A percentile compares a stretch with the other conserved stretches of the same genome.
Evolutionary conservation across 2,888 invertebrate species (phyloP).

Genomic region (Melieria crassipennis): DNA sequence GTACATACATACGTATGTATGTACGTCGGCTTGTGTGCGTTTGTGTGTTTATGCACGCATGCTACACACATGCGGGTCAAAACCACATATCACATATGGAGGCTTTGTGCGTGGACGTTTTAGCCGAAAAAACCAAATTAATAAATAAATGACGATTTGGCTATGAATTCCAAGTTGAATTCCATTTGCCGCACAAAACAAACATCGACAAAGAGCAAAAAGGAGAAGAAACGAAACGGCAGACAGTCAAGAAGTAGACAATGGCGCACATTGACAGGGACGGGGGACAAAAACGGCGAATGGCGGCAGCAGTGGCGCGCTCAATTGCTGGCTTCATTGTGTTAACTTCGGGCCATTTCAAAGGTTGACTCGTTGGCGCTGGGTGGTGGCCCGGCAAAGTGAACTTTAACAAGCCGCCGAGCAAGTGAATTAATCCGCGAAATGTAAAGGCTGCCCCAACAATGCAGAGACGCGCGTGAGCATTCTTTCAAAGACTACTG

Average conservation of each 20-base stretch:
- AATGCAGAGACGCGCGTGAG: no score
- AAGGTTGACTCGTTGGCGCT: no score
- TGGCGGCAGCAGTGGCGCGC: no score
- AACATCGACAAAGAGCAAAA: neutral
- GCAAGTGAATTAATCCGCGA: no score
- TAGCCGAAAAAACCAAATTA: slow-evolving; percentile 32
- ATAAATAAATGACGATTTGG: slow-evolving; percentile 34
- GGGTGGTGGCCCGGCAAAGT: no score
- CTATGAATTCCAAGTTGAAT: slow-evolving; percentile 19
- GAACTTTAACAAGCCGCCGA: no score
- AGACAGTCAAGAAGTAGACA: neutral
- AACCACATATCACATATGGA: no score
- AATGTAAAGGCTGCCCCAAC: no score
- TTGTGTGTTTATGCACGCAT: neutral
- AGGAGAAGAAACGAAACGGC: neutral
- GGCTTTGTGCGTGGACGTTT: neutral
- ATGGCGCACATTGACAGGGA: neutral
- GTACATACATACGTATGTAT: neutral
- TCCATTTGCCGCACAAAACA: neutral
- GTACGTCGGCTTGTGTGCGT: neutral
- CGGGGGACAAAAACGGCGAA: neutral
- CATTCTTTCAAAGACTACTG: no score
- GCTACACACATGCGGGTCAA: no score
- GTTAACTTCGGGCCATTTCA: no score
- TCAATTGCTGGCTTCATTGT: no score